Evolutionary conservation across 35 echinoderm and acorn worm species (phyloP).

Genomic region (Hemicentrotus pulcherrimus): DNA sequence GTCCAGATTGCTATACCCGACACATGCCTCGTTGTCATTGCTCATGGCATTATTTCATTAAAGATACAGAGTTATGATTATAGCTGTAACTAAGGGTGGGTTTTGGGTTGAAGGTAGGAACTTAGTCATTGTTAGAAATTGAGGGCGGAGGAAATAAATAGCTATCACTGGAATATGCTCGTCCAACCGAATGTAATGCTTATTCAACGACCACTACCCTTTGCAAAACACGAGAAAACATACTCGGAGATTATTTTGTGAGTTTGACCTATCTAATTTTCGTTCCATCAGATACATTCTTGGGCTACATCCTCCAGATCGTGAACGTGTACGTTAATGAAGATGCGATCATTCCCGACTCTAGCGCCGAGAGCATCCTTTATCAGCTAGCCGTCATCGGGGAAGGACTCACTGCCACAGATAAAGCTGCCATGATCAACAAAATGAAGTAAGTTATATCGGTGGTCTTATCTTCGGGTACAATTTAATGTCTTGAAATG

Average conservation of each 20-base stretch:
- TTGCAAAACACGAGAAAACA: too few species aligned
- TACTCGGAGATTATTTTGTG: not conserved
- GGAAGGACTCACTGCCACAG: conserved; percentile 50
- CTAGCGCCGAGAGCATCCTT: conserved; percentile 51
- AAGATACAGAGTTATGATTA: too few species aligned
- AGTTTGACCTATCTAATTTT: not conserved
- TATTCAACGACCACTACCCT: too few species aligned
- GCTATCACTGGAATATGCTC: too few species aligned
- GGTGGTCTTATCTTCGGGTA: not conserved
- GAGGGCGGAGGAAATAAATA: too few species aligned
- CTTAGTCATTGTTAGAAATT: too few species aligned
- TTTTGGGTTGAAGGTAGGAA: too few species aligned
- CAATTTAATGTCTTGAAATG: not conserved
- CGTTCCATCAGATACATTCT: conserved; percentile 59
- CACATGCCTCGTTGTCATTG: too few species aligned
- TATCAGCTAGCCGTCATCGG: conserved; percentile 57
- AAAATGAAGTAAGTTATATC: conserved; percentile 56
- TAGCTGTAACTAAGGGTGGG: too few species aligned
- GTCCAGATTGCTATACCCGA: too few species aligned
- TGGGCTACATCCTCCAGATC: conserved; percentile 61
- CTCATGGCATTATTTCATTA: too few species aligned
- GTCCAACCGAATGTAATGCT: too few species aligned
- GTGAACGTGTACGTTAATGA: conserved; percentile 64
- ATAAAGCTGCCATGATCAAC: conserved; percentile 62
- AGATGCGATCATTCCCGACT: conserved; percentile 33